These are phyloP conservation scores for Tachysurus vachellii DNA, from an alignment of 2,113 vertebrate species.

Conservation along the genomic window DNA sequence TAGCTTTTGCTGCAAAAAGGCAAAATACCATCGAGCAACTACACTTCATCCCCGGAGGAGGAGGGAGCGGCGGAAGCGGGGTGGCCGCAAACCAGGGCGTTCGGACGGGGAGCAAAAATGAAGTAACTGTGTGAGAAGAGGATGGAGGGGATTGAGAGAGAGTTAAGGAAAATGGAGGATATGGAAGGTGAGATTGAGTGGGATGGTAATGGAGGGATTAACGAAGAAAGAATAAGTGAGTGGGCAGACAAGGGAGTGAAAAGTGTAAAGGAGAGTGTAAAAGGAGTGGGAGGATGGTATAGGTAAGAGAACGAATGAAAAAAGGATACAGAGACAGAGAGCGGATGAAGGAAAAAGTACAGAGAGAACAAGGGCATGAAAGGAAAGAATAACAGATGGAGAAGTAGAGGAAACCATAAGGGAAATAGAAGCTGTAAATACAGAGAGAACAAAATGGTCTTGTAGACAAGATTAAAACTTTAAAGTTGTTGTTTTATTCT, in stretches of 20 bases:
- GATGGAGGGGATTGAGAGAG: conserved; percentile 24
- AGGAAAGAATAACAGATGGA: conserved; percentile 21
- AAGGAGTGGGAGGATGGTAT: conserved; percentile 48
- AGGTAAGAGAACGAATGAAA: conserved; percentile 37
- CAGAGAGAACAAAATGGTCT: conserved; percentile 31
- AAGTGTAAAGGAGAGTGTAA: conserved; percentile 28
- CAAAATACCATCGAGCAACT: conserved; percentile 92
- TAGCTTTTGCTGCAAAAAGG: conserved; percentile 84
- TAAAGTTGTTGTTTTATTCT: conserved; percentile 50
- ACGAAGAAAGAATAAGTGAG: conserved; percentile 41
- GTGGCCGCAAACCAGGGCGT: conserved; percentile 75
- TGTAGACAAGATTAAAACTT: conserved; percentile 37
- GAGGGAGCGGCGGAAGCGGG: conserved; percentile 67
- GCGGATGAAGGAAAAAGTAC: conserved; percentile 15
- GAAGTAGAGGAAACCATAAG: conserved; percentile 2
- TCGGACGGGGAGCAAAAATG: conserved; percentile 86
- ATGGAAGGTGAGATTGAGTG: conserved; percentile 24
- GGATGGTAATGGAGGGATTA: conserved; percentile 16
- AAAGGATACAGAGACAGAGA: conserved; percentile 21
- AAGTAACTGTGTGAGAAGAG: conserved; percentile 82
- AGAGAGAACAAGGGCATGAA: conserved; percentile 27
- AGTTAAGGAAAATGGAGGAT: conserved; percentile 22
- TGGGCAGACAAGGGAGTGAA: conserved; percentile 36
- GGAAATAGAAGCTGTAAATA: conserved; percentile 44
- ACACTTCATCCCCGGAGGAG: conserved; percentile 87